Evolutionary conservation across 2,888 invertebrate species (phyloP).

Genomic region (Hydrotaea diabolus): DNA sequence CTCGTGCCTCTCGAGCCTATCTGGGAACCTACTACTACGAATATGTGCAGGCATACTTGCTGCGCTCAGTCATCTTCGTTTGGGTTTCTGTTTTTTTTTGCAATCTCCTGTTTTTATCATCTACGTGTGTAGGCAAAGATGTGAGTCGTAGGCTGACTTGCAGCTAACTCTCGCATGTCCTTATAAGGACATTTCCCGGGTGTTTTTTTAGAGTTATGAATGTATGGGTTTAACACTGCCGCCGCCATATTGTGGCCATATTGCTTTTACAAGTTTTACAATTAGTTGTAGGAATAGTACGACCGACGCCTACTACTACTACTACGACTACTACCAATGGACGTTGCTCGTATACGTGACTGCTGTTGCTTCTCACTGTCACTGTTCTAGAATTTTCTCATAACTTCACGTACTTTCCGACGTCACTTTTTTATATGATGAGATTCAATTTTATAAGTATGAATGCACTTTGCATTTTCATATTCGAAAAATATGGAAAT

Average conservation of each 20-base stretch:
- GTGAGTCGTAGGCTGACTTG: neutral
- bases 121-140: conserved; percentile 16
- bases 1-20: conserved; percentile 46
- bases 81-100: conserved; percentile 2
- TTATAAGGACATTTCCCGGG: conserved; percentile 63
- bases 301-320: conserved; percentile 54
- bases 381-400: conserved; percentile 35
- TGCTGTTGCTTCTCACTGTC: neutral
- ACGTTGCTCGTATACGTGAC: neutral
- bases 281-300: conserved; percentile 65
- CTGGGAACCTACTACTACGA: conserved; percentile 56
- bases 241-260: conserved; percentile 63
- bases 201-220: conserved; percentile 54
- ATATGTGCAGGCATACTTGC: neutral
- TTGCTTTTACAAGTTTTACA: conserved; percentile 62
- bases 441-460: neutral
- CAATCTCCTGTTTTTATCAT: neutral
- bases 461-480: conserved; percentile 18
- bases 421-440: conserved; percentile 13
- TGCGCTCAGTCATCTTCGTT: conserved; percentile 17
- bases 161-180: conserved; percentile 47
- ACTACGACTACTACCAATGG: conserved; percentile 43
- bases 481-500: conserved; percentile 5
- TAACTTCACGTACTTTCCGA: conserved; percentile 50
- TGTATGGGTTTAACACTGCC: conserved; percentile 39